A percentile compares a stretch with the other conserved stretches of the same genome.
Conservation (phyloP, 1,140 invertebrate genomes). For the Zaprionus taronus region DNA sequence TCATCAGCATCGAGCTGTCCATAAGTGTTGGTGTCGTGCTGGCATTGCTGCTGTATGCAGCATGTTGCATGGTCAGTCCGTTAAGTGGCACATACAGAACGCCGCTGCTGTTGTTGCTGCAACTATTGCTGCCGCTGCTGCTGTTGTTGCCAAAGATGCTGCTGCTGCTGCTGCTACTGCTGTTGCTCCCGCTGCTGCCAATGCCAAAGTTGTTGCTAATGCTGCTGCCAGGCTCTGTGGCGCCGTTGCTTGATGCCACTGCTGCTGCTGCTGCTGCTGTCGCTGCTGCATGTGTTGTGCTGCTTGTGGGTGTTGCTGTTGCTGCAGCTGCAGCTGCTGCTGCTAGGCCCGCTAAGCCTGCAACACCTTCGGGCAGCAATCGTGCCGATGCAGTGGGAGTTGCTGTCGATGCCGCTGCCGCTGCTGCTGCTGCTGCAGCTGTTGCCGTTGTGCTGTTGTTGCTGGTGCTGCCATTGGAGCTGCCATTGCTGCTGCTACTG, state of each 20-base stretch:
- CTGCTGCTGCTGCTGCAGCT: not conserved
- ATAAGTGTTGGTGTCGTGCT: slow-evolving; percentile 36
- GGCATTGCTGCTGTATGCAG: slow-evolving; percentile 68
- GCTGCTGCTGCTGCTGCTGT: not conserved
- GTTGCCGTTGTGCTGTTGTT: slow-evolving; percentile 11
- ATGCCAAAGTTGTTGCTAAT: slow-evolving; percentile 1
- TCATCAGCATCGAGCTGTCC: slow-evolving; percentile 41
- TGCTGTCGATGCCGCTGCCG: slow-evolving; percentile 1
- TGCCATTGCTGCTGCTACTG: slow-evolving; percentile 5
- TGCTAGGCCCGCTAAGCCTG: not conserved
- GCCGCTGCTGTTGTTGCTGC: slow-evolving; percentile 22
- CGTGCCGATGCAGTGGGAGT: slow-evolving; percentile 1
- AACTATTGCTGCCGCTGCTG: slow-evolving; percentile 7
- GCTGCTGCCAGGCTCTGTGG: slow-evolving; percentile 8
- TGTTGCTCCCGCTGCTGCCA: slow-evolving; percentile 4
- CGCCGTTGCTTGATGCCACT: slow-evolving; percentile 24
- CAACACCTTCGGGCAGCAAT: slow-evolving; percentile 1
- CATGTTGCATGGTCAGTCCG: slow-evolving; percentile 62
- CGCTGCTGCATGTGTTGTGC: slow-evolving; percentile 1
- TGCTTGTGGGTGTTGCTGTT: slow-evolving; percentile 2
- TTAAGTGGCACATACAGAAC: slow-evolving; percentile 67
- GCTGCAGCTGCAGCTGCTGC: not conserved
- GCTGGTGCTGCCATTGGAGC: not conserved
- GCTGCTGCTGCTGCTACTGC: slow-evolving; percentile 6
- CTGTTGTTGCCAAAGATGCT: slow-evolving; percentile 3